A percentile compares a stretch with the other conserved stretches of the same genome.
Conservation (phyloP, 2,113 vertebrate genomes). For the Parus major region DNA sequence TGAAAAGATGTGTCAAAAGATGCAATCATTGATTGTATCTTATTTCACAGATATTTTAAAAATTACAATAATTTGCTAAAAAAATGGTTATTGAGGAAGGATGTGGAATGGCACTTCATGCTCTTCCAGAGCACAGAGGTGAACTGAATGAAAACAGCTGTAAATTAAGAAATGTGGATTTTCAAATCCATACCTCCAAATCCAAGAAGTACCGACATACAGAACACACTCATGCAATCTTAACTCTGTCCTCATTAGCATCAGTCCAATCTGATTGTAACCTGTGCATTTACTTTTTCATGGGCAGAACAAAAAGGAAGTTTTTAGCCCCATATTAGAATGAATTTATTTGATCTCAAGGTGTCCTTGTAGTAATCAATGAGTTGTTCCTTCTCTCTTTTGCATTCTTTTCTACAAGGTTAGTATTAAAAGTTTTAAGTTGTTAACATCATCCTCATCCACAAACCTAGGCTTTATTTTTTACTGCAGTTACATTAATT, state of each 20-base stretch:
- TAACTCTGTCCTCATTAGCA: not conserved
- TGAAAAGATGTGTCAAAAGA: not conserved
- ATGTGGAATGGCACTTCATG: not conserved
- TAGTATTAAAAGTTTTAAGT: not conserved
- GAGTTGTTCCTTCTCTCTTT: not conserved
- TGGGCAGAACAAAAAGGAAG: not conserved
- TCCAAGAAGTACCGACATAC: not conserved
- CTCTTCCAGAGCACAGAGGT: not conserved
- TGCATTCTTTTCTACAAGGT: not conserved
- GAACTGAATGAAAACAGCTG: not conserved
- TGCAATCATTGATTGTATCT: not conserved
- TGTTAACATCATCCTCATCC: not conserved
- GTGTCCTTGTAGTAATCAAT: not conserved
- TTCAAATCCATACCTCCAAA: not conserved
- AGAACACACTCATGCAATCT: not conserved
- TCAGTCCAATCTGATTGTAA: not conserved
- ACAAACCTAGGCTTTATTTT: not conserved
- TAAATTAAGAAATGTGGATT: not conserved
- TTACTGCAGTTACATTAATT: not conserved
- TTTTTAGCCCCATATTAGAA: not conserved
- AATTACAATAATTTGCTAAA: not conserved
- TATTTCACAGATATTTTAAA: not conserved
- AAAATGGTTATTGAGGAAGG: not conserved
- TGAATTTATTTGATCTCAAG: not conserved
- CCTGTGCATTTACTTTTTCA: not conserved